phyloP scores from a whole-genome alignment of 1,140 invertebrate species.

The Macrobrachium nipponense region DNA sequence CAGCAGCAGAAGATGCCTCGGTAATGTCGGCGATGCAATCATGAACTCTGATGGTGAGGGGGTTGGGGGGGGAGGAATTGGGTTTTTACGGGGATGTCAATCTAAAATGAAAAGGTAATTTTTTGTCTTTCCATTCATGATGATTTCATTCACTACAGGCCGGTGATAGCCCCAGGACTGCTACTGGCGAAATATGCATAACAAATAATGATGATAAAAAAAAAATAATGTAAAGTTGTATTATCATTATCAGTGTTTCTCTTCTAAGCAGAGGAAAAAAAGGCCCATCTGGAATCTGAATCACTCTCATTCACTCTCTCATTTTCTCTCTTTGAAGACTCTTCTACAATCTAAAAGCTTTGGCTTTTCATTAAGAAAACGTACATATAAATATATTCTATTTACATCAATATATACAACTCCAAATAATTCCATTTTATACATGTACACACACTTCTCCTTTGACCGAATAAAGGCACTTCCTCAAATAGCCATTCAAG shows the following conservation, averaged over 20 bases:
- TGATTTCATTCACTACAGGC: constrained; percentile 14
- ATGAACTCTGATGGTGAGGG: no score
- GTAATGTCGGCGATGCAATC: constrained; percentile 7
- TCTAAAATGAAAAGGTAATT: constrained; percentile 22
- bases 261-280: constrained; percentile 56
- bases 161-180: constrained; percentile 39
- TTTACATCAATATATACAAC: constrained; percentile 58
- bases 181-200: constrained; percentile 42
- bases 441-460: constrained; percentile 52
- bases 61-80: neutral
- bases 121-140: constrained; percentile 8
- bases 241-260: constrained; percentile 53
- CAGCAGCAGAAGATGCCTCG: neutral
- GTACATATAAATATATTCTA: constrained; percentile 61
- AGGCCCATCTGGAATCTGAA: constrained; percentile 56
- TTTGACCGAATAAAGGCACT: constrained; percentile 59
- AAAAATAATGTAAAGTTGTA: neutral
- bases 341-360: constrained; percentile 60
- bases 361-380: constrained; percentile 62
- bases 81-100: neutral
- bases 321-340: constrained; percentile 15
- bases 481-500: constrained; percentile 60
- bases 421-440: constrained; percentile 53
- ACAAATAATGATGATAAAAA: constrained; percentile 19
- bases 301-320: neutral